phyloP scores from a whole-genome alignment of 2,113 vertebrate genomes.

The Ciconia stormi region DNA sequence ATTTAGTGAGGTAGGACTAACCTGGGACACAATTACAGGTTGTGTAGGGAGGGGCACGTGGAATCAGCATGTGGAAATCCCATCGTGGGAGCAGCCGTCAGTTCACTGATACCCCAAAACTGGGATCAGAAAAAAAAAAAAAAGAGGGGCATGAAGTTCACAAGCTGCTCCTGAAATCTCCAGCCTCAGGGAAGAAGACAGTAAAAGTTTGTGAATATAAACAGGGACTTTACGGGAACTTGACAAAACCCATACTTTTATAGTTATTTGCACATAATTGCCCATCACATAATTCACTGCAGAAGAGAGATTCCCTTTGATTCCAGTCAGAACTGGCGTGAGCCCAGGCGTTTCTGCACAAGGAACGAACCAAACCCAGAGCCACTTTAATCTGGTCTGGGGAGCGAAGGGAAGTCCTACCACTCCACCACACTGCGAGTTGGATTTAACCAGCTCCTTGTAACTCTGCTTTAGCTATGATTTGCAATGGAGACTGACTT shows the following conservation, averaged over 20 bases:
- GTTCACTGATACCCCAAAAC: neutral
- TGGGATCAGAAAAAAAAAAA: neutral
- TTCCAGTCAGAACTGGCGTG: neutral
- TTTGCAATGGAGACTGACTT: neutral
- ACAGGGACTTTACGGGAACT: slow-evolving; percentile 18
- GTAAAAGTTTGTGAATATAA: slow-evolving; percentile 12
- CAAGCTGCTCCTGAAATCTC: neutral
- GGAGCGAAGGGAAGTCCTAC: neutral
- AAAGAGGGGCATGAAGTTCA: neutral
- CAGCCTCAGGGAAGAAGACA: neutral
- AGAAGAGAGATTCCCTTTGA: slow-evolving; percentile 54
- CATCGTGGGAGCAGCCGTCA: rapidly evolving
- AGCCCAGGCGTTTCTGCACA: neutral
- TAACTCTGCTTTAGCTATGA: neutral
- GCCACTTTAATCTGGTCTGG: neutral
- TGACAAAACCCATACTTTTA: slow-evolving; percentile 41
- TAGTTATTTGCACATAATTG: slow-evolving; percentile 46
- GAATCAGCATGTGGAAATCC: neutral
- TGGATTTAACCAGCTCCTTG: neutral
- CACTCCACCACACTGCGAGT: rapidly evolving
- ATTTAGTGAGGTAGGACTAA: neutral
- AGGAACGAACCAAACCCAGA: slow-evolving; percentile 11
- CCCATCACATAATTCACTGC: slow-evolving; percentile 16
- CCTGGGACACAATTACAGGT: neutral
- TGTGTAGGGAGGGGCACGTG: neutral